A percentile compares a stretch with the other conserved stretches of the same genome.
These are phyloP conservation scores for Epirrita christyi DNA, from an alignment of 2,888 invertebrate species.

Conservation along the genomic window DNA sequence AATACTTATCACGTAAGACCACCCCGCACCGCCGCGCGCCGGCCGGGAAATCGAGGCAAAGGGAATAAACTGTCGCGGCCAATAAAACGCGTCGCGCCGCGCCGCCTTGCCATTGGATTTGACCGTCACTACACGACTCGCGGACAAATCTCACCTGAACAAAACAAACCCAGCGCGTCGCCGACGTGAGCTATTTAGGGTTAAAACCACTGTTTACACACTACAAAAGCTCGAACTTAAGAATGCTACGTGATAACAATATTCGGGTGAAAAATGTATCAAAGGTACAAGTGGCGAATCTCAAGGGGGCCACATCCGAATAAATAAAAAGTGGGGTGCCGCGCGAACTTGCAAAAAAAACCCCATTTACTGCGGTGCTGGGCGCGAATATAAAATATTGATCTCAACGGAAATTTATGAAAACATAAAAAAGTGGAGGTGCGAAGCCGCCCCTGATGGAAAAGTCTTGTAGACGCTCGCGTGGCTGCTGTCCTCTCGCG, in stretches of 20 bases:
- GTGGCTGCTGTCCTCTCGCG: constrained; percentile 46
- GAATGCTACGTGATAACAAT: constrained; percentile 70
- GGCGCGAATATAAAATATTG: constrained; percentile 80
- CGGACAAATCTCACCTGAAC: constrained; percentile 43
- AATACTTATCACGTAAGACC: constrained; percentile 73
- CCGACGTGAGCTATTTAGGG: constrained; percentile 42
- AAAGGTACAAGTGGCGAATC: constrained; percentile 69
- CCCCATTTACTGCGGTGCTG: constrained; percentile 63
- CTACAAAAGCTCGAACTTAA: constrained; percentile 45
- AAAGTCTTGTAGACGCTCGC: constrained; percentile 59
- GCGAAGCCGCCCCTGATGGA: constrained; percentile 66
- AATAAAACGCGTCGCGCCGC: constrained; percentile 54
- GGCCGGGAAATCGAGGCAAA: constrained; percentile 48
- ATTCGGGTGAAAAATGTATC: constrained; percentile 75
- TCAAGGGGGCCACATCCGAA: constrained; percentile 65
- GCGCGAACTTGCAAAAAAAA: constrained; percentile 65
- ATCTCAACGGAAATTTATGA: constrained; percentile 79
- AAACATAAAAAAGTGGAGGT: constrained; percentile 78
- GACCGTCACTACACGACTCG: constrained; percentile 42
- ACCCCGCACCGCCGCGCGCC: constrained; percentile 34
- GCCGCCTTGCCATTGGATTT: constrained; percentile 52
- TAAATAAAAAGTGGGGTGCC: constrained; percentile 61
- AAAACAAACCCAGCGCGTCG: constrained; percentile 22
- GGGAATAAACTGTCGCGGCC: constrained; percentile 59
- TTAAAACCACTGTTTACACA: constrained; percentile 42